Percentiles rank a stretch among this genome's conserved stretches.
phyloP scores from a whole-genome alignment of 2,797 vertebrate genomes.

The Pagetopsis macropterus region DNA sequence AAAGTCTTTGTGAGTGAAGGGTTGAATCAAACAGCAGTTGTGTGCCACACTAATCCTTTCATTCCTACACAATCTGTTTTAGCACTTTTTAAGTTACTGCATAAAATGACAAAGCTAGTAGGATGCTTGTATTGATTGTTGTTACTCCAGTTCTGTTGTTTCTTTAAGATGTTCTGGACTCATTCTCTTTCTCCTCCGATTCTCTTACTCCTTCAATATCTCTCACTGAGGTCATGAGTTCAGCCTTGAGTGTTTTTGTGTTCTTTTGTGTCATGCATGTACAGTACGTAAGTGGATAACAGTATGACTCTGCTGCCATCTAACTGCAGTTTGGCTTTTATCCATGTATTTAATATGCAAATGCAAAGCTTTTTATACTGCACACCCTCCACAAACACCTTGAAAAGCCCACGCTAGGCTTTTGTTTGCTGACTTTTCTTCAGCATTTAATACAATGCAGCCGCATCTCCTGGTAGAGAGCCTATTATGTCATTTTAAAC shows the following conservation, averaged over 20 bases:
- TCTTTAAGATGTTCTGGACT: slow-evolving; percentile 45
- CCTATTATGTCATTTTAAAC: too few relatives aligned
- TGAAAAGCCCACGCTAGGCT: too few relatives aligned
- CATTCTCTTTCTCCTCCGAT: slow-evolving; percentile 15
- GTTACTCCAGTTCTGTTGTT: slow-evolving; percentile 41
- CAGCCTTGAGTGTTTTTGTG: slow-evolving; percentile 28
- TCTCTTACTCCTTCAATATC: slow-evolving; percentile 26
- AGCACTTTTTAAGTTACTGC: slow-evolving; percentile 58
- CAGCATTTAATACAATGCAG: too few relatives aligned
- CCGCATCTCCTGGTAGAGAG: too few relatives aligned
- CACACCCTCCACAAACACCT: too few relatives aligned
- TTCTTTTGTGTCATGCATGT: slow-evolving; percentile 8
- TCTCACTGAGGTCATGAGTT: slow-evolving; percentile 12
- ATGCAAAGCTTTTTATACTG: too few relatives aligned
- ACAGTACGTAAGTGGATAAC: slow-evolving; percentile 13
- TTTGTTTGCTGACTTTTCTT: too few relatives aligned
- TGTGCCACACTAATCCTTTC: slow-evolving; percentile 58
- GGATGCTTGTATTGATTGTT: slow-evolving; percentile 63
- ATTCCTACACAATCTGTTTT: slow-evolving; percentile 55
- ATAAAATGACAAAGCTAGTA: slow-evolving; percentile 56
- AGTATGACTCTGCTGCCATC: slow-evolving; percentile 2
- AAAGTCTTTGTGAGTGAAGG: slow-evolving; percentile 29
- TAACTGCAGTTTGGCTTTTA: neutral
- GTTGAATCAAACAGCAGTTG: slow-evolving; percentile 57
- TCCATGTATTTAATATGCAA: too few relatives aligned